phyloP scores from a whole-genome alignment of 1,140 invertebrate genomes.

The Diorhabda carinulata region DNA sequence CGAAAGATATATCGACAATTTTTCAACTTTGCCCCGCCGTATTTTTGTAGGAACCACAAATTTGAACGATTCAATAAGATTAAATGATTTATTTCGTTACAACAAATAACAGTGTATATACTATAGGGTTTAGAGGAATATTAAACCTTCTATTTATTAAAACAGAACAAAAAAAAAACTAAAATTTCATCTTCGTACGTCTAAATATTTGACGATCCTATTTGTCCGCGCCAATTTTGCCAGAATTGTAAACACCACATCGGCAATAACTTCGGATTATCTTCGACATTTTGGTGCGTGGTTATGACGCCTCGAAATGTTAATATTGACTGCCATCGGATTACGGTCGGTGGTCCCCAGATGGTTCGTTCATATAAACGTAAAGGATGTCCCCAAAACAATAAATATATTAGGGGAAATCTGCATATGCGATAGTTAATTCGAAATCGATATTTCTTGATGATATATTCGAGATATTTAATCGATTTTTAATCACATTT shows the following conservation, averaged over 20 bases:
- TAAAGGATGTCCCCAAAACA: background rate
- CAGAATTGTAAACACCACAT: conserved; percentile 22
- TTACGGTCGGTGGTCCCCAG: conserved; percentile 7
- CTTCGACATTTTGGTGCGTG: conserved; percentile 41
- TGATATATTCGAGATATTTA: no score
- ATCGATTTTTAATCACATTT: no score
- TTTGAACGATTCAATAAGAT: no score
- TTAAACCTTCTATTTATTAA: background rate
- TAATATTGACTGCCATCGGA: conserved; percentile 40
- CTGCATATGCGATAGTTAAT: no score
- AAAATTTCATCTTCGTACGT: background rate
- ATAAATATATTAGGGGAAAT: no score
- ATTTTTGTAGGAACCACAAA: background rate
- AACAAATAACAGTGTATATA: no score
- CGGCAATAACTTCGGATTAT: conserved; percentile 43
- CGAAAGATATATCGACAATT: background rate
- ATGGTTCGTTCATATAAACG: background rate
- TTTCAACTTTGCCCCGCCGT: background rate
- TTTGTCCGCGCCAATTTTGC: background rate
- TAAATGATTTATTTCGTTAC: no score
- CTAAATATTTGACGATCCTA: conserved; percentile 2
- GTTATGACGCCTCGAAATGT: conserved; percentile 45
- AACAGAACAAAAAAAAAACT: background rate
- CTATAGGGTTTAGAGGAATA: background rate
- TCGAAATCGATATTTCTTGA: no score